A percentile compares a stretch with the other conserved stretches of the same genome.
Conservation (phyloP, 2,888 invertebrate species). For the Lacanobia wlatinum region DNA sequence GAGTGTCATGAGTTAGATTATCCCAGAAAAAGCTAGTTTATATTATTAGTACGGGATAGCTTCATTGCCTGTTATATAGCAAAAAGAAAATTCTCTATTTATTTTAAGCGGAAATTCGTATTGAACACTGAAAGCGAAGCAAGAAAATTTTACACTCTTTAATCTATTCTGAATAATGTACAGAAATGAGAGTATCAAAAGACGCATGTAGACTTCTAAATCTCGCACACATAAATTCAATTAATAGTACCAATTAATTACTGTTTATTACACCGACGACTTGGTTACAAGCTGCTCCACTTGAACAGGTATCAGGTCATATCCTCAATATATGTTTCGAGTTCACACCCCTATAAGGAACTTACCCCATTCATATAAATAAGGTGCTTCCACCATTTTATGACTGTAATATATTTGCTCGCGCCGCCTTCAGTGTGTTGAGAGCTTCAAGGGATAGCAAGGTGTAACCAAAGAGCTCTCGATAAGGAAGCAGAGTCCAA, state of each 20-base stretch:
- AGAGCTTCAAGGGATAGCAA: conserved; percentile 31
- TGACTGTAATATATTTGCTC: conserved; percentile 39
- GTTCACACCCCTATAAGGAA: conserved; percentile 40
- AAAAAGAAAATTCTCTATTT: not conserved
- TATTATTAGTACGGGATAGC: not conserved
- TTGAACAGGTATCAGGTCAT: conserved; percentile 32
- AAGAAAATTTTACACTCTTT: not conserved
- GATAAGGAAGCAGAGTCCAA: conserved; percentile 61
- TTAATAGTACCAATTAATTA: conserved; percentile 29
- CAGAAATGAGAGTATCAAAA: not conserved
- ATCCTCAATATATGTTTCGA: conserved; percentile 34
- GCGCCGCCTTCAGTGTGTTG: conserved; percentile 47
- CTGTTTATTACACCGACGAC: conserved; percentile 13
- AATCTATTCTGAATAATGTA: not conserved
- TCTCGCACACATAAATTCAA: conserved; percentile 17
- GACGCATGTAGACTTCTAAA: not conserved
- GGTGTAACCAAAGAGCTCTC: conserved; percentile 58
- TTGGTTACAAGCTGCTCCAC: conserved; percentile 16
- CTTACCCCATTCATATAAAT: conserved; percentile 39
- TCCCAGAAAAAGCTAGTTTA: not conserved
- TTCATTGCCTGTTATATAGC: not conserved
- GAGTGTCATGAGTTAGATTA: too few relatives aligned
- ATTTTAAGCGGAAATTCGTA: not conserved
- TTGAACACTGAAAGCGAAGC: not conserved
- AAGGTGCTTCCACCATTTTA: conserved; percentile 43